Evolutionary conservation across 92 coral and sea anemone genomes (phyloP).

Genomic region (Palythoa grandiflora): DNA sequence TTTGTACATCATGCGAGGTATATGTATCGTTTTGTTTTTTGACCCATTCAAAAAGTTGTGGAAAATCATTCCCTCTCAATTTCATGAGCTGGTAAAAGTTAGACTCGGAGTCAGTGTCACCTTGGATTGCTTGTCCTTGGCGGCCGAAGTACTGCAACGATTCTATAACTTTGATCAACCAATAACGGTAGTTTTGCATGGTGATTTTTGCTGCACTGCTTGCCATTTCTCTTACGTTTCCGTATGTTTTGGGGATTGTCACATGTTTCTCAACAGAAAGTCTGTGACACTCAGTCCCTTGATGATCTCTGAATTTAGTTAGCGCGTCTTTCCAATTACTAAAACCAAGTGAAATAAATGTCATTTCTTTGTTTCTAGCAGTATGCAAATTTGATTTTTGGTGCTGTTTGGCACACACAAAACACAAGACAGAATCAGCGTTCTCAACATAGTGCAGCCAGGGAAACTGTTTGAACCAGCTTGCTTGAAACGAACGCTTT

Average conservation of each 20-base stretch:
- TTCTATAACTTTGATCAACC: conserved; percentile 44
- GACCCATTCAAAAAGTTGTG: conserved; percentile 45
- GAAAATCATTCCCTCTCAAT: conserved; percentile 49
- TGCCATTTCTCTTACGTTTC: conserved; percentile 56
- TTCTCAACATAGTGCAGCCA: conserved; percentile 80
- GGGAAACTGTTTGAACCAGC: conserved; percentile 77
- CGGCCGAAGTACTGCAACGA: conserved; percentile 49
- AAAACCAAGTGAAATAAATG: conserved; percentile 63
- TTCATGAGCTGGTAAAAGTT: conserved; percentile 45
- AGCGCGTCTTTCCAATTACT: conserved; percentile 79
- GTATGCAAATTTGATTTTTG: conserved; percentile 62
- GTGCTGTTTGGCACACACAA: conserved; percentile 63
- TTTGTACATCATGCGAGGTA: conserved; percentile 47
- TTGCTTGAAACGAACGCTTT: conserved; percentile 70
- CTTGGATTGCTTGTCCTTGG: conserved; percentile 49
- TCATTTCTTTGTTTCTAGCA: conserved; percentile 70
- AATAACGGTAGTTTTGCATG: conserved; percentile 49
- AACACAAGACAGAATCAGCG: conserved; percentile 71
- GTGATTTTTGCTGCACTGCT: conserved; percentile 47
- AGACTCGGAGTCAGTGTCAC: conserved; percentile 30
- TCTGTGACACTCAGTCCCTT: conserved; percentile 69
- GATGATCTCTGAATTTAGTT: conserved; percentile 66
- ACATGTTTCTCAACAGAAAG: conserved; percentile 63
- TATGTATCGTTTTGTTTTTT: conserved; percentile 50
- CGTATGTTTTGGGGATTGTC: conserved; percentile 56